phyloP scores from a whole-genome alignment of 2,113 vertebrate species.

The Elgaria multicarinata region DNA sequence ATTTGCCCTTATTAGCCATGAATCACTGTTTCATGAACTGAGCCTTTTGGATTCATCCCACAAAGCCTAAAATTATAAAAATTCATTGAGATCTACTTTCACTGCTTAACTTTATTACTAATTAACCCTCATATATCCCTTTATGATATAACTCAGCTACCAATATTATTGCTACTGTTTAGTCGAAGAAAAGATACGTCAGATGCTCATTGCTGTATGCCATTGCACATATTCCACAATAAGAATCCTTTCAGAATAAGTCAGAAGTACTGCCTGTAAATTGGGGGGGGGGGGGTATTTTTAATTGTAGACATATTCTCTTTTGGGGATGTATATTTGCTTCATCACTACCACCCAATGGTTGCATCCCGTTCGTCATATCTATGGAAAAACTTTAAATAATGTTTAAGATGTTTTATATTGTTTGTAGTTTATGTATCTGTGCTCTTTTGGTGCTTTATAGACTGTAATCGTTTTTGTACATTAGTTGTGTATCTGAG shows the following conservation, averaged over 20 bases:
- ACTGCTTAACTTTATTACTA: conserved; percentile 76
- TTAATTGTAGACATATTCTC: background rate
- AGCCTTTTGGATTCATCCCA: conserved; percentile 75
- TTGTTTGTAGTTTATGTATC: background rate
- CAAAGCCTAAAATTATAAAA: conserved; percentile 70
- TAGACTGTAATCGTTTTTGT: background rate
- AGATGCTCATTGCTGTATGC: background rate
- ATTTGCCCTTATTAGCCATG: conserved; percentile 79
- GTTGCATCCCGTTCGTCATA: background rate
- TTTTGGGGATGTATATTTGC: background rate
- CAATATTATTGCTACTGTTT: conserved; percentile 56
- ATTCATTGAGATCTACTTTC: conserved; percentile 71
- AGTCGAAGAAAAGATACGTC: background rate
- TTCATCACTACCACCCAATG: background rate
- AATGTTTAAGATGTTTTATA: background rate
- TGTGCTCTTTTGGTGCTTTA: background rate
- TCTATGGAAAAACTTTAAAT: background rate
- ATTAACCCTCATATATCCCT: conserved; percentile 73
- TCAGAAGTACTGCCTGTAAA: background rate
- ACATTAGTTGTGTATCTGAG: background rate
- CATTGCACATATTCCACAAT: conserved; percentile 5
- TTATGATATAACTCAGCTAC: conserved; percentile 51
- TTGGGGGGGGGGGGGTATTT: background rate
- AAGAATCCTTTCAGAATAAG: background rate
- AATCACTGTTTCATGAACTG: conserved; percentile 76